Evolutionary conservation across 2,797 vertebrate genomes (phyloP).

Genomic region (Acanthiza pusilla): DNA sequence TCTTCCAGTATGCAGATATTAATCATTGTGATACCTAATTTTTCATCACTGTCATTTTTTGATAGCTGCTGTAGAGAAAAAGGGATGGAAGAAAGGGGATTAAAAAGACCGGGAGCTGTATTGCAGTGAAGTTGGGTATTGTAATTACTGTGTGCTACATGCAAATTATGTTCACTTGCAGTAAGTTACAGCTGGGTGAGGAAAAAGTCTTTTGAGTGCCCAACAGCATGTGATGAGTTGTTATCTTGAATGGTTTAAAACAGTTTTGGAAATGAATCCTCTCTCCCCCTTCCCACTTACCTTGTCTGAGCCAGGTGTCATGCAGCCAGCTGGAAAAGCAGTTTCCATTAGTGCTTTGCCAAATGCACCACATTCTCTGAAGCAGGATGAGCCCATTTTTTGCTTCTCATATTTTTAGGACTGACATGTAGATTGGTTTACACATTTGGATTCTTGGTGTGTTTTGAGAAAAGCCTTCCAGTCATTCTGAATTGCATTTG

Average conservation of each 20-base stretch:
- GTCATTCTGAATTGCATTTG: neutral
- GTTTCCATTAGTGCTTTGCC: conserved; percentile 16
- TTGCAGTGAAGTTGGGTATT: neutral
- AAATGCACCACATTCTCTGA: neutral
- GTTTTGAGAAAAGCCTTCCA: conserved; percentile 1
- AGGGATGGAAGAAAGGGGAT: neutral
- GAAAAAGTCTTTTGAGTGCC: neutral
- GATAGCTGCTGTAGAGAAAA: neutral
- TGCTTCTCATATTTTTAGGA: neutral
- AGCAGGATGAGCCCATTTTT: neutral
- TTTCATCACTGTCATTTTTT: neutral
- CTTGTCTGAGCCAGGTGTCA: conserved; percentile 22
- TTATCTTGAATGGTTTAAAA: neutral
- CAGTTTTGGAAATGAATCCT: neutral
- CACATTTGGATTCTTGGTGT: conserved; percentile 1
- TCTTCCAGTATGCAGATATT: neutral
- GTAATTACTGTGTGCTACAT: neutral
- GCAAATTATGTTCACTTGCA: neutral
- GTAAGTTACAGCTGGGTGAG: neutral
- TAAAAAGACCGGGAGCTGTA: neutral
- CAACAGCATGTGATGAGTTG: neutral
- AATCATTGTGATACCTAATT: neutral
- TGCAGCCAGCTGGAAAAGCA: conserved; percentile 31
- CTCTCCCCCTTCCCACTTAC: neutral
- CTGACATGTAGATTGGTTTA: conserved; percentile 11